Percentiles rank a stretch among this genome's conserved stretches.
Conservation (phyloP, 1,140 invertebrate genomes). For the Musca domestica region DNA sequence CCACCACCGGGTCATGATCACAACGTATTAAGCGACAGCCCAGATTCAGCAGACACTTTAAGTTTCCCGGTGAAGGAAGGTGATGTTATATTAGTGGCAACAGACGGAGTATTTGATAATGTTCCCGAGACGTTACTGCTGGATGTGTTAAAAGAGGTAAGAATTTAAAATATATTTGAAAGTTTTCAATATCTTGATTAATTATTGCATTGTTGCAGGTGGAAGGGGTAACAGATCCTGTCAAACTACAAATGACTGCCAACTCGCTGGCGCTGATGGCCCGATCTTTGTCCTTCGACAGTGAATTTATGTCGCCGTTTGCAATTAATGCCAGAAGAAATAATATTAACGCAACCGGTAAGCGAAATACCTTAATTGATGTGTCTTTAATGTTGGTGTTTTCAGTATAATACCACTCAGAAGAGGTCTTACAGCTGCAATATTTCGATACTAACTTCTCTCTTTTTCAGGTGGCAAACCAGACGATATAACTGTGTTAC, state of each 20-base stretch:
- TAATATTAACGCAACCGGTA: constrained; percentile 89
- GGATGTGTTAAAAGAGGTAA: constrained; percentile 53
- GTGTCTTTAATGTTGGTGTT: not conserved
- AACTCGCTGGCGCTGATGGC: constrained; percentile 95
- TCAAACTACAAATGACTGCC: constrained; percentile 81
- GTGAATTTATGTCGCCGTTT: constrained; percentile 93
- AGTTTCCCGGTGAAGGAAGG: constrained; percentile 91
- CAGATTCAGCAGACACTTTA: constrained; percentile 85
- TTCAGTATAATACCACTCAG: not conserved
- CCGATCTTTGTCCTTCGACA: constrained; percentile 87
- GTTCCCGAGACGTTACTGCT: constrained; percentile 83
- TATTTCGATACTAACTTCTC: not conserved
- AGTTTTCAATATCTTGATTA: not conserved
- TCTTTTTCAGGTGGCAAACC: constrained; percentile 83
- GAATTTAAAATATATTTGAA: constrained; percentile 1
- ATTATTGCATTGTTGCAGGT: constrained; percentile 44
- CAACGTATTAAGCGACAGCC: constrained; percentile 85
- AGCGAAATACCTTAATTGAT: no score
- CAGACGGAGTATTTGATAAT: constrained; percentile 98
- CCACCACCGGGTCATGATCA: constrained; percentile 85
- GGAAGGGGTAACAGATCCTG: constrained; percentile 69
- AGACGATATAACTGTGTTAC: constrained; percentile 95
- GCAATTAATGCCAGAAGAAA: constrained; percentile 86
- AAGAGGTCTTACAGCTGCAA: not conserved
- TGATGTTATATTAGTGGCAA: constrained; percentile 93